Conservation (phyloP, 2,888 invertebrate genomes). For the Trichopoda pennipes region DNA sequence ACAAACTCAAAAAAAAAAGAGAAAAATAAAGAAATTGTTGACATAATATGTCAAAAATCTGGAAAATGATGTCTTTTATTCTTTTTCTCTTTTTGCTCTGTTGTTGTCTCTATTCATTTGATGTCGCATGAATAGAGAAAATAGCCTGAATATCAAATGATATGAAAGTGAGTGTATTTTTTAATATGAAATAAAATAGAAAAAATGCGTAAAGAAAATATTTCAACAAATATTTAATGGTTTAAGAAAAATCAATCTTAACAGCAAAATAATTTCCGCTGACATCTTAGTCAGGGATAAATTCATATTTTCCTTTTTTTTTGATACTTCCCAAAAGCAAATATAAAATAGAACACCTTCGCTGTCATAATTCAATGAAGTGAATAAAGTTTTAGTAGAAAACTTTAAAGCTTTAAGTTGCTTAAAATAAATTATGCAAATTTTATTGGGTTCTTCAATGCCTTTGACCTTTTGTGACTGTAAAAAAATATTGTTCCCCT, state of each 20-base stretch:
- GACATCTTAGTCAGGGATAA: slow-evolving; percentile 50
- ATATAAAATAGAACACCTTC: too few relatives aligned
- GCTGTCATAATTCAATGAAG: not conserved
- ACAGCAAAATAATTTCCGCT: slow-evolving; percentile 55
- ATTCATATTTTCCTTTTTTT: not conserved
- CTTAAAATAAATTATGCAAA: slow-evolving; percentile 32
- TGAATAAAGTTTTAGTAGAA: too few relatives aligned
- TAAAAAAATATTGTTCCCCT: not conserved
- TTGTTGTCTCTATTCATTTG: slow-evolving; percentile 2
- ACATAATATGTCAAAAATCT: slow-evolving; percentile 55
- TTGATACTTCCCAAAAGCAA: too few relatives aligned
- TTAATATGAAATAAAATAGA: not conserved
- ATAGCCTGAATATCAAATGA: slow-evolving; percentile 48
- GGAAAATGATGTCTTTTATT: slow-evolving; percentile 6
- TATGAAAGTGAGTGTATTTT: not conserved
- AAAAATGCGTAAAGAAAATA: slow-evolving; percentile 16
- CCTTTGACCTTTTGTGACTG: slow-evolving; percentile 18
- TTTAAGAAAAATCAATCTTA: slow-evolving; percentile 14
- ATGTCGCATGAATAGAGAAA: slow-evolving; percentile 34
- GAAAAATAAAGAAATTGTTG: slow-evolving; percentile 26
- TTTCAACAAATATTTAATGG: not conserved
- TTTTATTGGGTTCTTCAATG: slow-evolving; percentile 17
- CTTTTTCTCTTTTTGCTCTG: not conserved
- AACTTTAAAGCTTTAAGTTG: not conserved
- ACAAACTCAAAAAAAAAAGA: not conserved